Evolutionary conservation across 2,113 vertebrate species (phyloP), one percentile per base, ranked within the genome.

Genomic region (Chloebia gouldiae): DNA sequence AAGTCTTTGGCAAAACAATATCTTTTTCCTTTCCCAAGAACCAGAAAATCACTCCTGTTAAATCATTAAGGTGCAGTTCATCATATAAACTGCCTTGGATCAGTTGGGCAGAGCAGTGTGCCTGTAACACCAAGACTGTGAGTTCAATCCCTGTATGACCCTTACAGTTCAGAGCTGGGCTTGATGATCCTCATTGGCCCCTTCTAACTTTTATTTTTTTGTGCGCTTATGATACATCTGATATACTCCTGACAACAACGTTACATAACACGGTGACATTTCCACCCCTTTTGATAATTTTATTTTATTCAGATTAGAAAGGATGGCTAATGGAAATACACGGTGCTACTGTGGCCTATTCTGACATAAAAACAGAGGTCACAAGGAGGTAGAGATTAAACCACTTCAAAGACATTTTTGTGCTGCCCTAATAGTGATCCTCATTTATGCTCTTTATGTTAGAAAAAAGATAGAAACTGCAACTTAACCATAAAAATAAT

Each of bases 131-230:
- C 27, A 12, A 27, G 45, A 33, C 7, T 60, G 16, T 66, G 35
- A 25, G 2, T 3, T 35, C 31, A 51, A 10, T 35, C 22, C 9
- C 21, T 31, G 7, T 5, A 31, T 18, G 37, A 33, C 14, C 27
- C 22, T 15, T 31, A 44, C 3, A 21, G 16, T 37, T 33, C 33
- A 51, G 21, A 33, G 7, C 1, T 33, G 18, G 33, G 24, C 33
- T 60, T 44, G 45, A 37, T 17, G 11, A 51, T 51, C 37, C 21
- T 51, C 1, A 0, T 15, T 21, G 7, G 3, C 3, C 14, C 17
- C 27, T 60, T 51, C 37, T 27, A 44, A 33, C 11, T 37, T 4
- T 8, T 15, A 7, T 24, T 44, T 31, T 57, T 49, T 30, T 13
- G 24, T 12, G 2, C 1, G 81, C 44, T 78, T 17, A 31, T 49